Evolutionary conservation across 2,888 invertebrate species (phyloP).

Genomic region (Hirtodrosophila cameraria): DNA sequence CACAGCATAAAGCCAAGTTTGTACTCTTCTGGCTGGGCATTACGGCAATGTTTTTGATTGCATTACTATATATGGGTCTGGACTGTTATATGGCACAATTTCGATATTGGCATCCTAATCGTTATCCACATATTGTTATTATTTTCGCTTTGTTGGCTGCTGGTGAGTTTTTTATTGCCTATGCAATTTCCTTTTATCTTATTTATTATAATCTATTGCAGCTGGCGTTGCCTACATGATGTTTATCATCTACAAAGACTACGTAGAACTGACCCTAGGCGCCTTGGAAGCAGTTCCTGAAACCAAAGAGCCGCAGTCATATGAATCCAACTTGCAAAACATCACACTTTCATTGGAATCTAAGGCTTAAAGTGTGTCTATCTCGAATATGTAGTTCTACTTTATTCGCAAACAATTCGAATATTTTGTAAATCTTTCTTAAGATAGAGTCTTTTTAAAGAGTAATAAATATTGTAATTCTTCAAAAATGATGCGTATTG

Average conservation of each 20-base stretch:
- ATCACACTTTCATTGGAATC: neutral
- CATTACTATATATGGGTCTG: neutral
- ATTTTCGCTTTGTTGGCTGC: neutral
- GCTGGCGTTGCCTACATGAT: slow-evolving; percentile 3
- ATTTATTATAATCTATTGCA: neutral
- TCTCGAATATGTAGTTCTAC: no score
- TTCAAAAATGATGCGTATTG: no score
- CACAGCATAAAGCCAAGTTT: slow-evolving; percentile 5
- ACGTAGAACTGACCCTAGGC: slow-evolving; percentile 11
- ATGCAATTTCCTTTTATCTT: neutral
- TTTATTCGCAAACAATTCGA: no score
- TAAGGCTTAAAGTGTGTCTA: no score
- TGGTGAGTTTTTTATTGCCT: slow-evolving; percentile 7
- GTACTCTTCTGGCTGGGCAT: slow-evolving; percentile 8
- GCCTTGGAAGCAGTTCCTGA: neutral
- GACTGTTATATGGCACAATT: neutral
- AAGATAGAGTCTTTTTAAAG: no score
- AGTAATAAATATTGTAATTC: no score
- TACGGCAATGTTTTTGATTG: neutral
- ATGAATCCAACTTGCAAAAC: neutral
- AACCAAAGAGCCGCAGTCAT: neutral
- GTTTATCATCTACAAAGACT: slow-evolving; percentile 3
- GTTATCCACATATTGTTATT: neutral
- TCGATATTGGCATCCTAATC: neutral
- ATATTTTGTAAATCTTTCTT: no score